A percentile compares a stretch with the other conserved stretches of the same genome.
These are phyloP conservation scores for Hippopotamus amphibius DNA, from an alignment of 2,113 vertebrate species.

Conservation along the genomic window DNA sequence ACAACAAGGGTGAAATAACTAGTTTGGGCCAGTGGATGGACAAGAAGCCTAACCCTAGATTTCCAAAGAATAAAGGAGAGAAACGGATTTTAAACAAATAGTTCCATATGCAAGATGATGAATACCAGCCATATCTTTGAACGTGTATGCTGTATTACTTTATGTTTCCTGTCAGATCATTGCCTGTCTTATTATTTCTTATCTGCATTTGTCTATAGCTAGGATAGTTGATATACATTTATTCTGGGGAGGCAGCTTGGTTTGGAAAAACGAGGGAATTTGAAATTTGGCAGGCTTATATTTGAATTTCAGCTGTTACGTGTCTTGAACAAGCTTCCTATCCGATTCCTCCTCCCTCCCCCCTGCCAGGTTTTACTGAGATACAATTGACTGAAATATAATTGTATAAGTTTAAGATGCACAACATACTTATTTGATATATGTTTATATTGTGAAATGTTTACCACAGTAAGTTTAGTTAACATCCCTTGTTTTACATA, in stretches of 20 bases:
- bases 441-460: neutral
- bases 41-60: neutral
- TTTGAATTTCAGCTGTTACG: neutral
- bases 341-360: fast-evolving
- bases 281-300: neutral
- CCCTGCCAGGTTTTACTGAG: neutral
- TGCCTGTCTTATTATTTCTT: neutral
- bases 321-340: neutral
- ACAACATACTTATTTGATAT: neutral
- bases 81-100: neutral
- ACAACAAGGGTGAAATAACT: neutral
- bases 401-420: neutral
- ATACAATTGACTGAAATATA: neutral
- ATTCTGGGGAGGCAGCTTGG: neutral
- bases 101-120: neutral
- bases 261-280: neutral
- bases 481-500: neutral
- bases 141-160: neutral
- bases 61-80: neutral
- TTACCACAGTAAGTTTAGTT: neutral
- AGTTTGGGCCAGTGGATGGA: neutral
- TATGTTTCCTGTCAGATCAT: neutral
- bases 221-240: neutral
- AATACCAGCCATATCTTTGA: neutral
- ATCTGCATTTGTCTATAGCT: neutral